Base-by-base conservation (phyloP, 1,140 invertebrate genomes). In the Meloidogyne chitwoodi region DNA sequence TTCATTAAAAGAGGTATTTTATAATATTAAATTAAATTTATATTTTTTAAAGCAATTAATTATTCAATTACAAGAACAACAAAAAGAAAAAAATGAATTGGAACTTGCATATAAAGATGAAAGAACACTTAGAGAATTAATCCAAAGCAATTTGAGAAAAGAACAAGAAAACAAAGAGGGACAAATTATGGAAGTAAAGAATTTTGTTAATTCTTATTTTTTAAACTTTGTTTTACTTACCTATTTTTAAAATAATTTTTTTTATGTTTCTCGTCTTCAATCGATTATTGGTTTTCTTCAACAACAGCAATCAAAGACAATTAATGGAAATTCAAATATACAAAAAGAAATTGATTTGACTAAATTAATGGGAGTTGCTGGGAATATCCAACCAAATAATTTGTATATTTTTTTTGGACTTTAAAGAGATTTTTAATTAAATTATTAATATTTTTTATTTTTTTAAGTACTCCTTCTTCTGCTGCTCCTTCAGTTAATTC, bases 401-500 rank as follows among this genome's bases (percentile, higher is more conserved):
- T 24, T 34, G 24, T 48, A 68, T 34, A 4, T 16, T 38, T n/a
- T 61, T 56, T 6, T 41, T 69, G 68, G 68, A 41, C 67, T 38
- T 10, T 11, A 26, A 68, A 48, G 67, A 38, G 8, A 4, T 38
- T 24, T 38, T 24, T 22, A 68, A 68, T 26, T 2, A 38, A 14
- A 16, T 11, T 1, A 24, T 31, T 34, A 34, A n/a, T n/a, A n/a
- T 4, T 12, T 26, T 0, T 48, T 24, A 24, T 14, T n/a, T 41
- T 11, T 63, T 64, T 24, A 2, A 73, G 70, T 38, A 73, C 70
- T 73, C 70, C 70, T 1, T 73, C 70, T 8, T 72, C 29, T 61
- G 27, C 70, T 16, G 38, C 70, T 61, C 29, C 70, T 5, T 22
- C 70, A 11, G 11, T 22, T 22, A 22, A 63, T 63, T 24, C 14